Conservation (phyloP, 2,113 vertebrate genomes). For the Turdus rufiventris region DNA sequence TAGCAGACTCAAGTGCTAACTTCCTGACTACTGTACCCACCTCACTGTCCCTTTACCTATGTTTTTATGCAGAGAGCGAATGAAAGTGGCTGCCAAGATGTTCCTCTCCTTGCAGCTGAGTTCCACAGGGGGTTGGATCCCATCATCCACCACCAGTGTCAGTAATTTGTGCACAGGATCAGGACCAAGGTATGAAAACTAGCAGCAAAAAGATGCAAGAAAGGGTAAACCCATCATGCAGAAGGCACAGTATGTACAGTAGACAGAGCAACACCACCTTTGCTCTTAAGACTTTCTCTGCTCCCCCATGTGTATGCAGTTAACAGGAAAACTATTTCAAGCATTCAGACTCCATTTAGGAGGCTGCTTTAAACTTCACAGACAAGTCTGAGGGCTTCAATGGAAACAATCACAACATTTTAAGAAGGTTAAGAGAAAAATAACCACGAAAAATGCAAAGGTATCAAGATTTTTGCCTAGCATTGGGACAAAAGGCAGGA, state of each 20-base stretch:
- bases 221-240: slow-evolving; percentile 38
- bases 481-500: neutral
- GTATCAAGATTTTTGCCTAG: neutral
- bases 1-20: neutral
- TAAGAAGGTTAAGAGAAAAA: neutral
- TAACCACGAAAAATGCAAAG: neutral
- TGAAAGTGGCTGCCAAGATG: slow-evolving; percentile 98
- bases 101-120: slow-evolving; percentile 98
- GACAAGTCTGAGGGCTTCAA: neutral
- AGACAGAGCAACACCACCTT: neutral
- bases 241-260: slow-evolving; percentile 19
- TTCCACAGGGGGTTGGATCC: slow-evolving; percentile 96
- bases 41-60: slow-evolving; percentile 80
- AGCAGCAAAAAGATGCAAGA: slow-evolving; percentile 50
- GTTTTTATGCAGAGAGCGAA: slow-evolving; percentile 96
- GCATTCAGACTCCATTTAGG: neutral
- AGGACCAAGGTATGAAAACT: slow-evolving; percentile 95
- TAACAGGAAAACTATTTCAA: neutral
- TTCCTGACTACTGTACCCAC: neutral
- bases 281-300: neutral
- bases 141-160: slow-evolving; percentile 95
- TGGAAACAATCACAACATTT: neutral
- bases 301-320: neutral
- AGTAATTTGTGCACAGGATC: slow-evolving; percentile 94
- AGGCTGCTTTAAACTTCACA: neutral